Evolutionary conservation across 2,113 vertebrate genomes (phyloP), one percentile per base, ranked within the genome.

Genomic region (Pomatostomus ruficeps): DNA sequence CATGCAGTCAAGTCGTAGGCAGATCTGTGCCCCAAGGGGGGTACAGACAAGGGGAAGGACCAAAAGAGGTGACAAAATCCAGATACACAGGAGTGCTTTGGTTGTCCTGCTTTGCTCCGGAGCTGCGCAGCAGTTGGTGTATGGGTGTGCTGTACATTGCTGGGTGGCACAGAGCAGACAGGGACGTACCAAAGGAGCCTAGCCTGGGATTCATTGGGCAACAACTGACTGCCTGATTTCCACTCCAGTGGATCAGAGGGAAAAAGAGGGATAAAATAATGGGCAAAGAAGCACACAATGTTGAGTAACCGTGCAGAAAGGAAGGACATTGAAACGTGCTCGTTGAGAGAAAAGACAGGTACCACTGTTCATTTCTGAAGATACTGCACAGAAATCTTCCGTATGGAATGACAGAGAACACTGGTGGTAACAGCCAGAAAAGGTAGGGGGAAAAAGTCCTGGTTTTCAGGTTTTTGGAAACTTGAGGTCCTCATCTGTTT

Each of bases 141-240:
- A 26, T 10, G 17, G 75, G n/a, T 83, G n/a, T 83, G 72, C 48
- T 73, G 46, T 58, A 12, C 26, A 0, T 26, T 15, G 45, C 67
- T 58, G 40, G 26, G 21, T 46, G 52, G 12, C 35, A 55, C 67
- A 22, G 51, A 58, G 66, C 59, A 82, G 76, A 25, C 51, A 26
- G 52, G 55, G 57, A n/a, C 9, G 1, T 19, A 9, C 22, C 0
- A 0, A 33, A 1, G 25, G 45, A 90, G 14, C 19, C 81, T 84
- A 79, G 33, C 40, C 33, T 0, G 0, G 0, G 25, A 38, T n/a
- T 57, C 59, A 29, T 26, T 0, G 0, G n/a, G 46, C 28, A 68
- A 6, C 57, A 86, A 24, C 72, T 29, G 59, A 23, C 46, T 59
- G 57, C 65, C 40, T 59, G 1, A 46, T 48, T 86, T 91, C 84